Conservation (phyloP, 1,140 invertebrate species). For the Tetramorium parvispinum region DNA sequence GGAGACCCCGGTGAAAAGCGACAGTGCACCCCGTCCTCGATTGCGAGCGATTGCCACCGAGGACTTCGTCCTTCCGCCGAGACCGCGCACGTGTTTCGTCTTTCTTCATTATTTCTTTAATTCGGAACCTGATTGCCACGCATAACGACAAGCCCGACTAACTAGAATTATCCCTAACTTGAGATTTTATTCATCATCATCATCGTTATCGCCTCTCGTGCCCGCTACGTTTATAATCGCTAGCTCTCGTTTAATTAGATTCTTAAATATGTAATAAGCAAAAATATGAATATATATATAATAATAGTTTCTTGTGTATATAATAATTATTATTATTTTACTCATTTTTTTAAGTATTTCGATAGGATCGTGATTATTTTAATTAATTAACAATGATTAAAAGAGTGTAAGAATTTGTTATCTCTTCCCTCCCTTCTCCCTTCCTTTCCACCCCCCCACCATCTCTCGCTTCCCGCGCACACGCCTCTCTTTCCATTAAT, state of each 20-base stretch:
- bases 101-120: slow-evolving; percentile 64
- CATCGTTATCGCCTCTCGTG: slow-evolving; percentile 9
- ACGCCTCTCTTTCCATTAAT: slow-evolving; percentile 68
- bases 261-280: slow-evolving; percentile 84
- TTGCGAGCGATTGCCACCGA: slow-evolving; percentile 30
- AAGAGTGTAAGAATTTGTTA: slow-evolving; percentile 78
- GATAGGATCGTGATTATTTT: slow-evolving; percentile 83
- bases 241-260: slow-evolving; percentile 81
- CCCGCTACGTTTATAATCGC: slow-evolving; percentile 71
- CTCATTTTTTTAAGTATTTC: slow-evolving; percentile 80
- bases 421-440: slow-evolving; percentile 56
- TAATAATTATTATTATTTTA: slow-evolving; percentile 81
- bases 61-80: slow-evolving; percentile 46
- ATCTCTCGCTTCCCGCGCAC: slow-evolving; percentile 52
- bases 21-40: slow-evolving; percentile 61
- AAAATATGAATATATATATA: slow-evolving; percentile 86
- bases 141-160: slow-evolving; percentile 63
- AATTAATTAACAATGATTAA: slow-evolving; percentile 85
- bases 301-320: slow-evolving; percentile 80
- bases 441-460: slow-evolving; percentile 45
- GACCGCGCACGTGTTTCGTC: slow-evolving; percentile 30
- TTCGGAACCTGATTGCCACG: slow-evolving; percentile 76
- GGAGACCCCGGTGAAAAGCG: slow-evolving; percentile 76
- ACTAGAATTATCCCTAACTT: slow-evolving; percentile 61
- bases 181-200: slow-evolving; percentile 43